Evolutionary conservation across 2,888 invertebrate species (phyloP), one percentile per base, ranked within the genome.

Genomic region (Charanyca ferruginea): DNA sequence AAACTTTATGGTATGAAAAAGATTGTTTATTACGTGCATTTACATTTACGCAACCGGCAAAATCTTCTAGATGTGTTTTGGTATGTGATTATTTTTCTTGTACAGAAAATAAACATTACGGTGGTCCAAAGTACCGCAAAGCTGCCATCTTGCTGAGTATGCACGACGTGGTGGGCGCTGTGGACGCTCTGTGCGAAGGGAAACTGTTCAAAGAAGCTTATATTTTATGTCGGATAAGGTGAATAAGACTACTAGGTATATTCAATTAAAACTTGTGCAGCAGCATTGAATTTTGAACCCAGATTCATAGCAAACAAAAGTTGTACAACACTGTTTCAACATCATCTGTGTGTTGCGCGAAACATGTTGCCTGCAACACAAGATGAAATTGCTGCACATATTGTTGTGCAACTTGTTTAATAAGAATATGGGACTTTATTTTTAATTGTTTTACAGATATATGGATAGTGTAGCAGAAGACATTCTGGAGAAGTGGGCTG

Each of bases 141-240:
- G 93, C 85, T 80, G 87, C 90, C 80, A 74, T 91, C 84, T 69
- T 94, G 91, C 88, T 97, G 51, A 94, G 93, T 20, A 89, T 96
- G 49, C 96, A 97, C 83, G 96, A 97, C 87, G 90, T 96, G 20
- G 90, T 92, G 49, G 95, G 95, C 64, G 97, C 97, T 0, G 92
- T 97, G 11, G 84, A 91, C 0, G 85, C 92, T 32, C 91, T 97
- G 9, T 80, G 88, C 1, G 91, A 93, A 3, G 90, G 89, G 3
- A 86, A 88, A 9, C 88, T 96, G 67, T 96, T 84, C 82, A 94
- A 93, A 77, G 97, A 97, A 65, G 75, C 71, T 38, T 70, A 71
- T 9, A 58, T 61, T 38, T 13, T 78, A 32, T 75, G 77, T 59
- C 67, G 77, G 28, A 35, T 76, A 47, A 77, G 76, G 77, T 75